A percentile compares a stretch with the other conserved stretches of the same genome.
Conservation (phyloP, 2,113 vertebrate genomes). For the Emberiza fucata region DNA sequence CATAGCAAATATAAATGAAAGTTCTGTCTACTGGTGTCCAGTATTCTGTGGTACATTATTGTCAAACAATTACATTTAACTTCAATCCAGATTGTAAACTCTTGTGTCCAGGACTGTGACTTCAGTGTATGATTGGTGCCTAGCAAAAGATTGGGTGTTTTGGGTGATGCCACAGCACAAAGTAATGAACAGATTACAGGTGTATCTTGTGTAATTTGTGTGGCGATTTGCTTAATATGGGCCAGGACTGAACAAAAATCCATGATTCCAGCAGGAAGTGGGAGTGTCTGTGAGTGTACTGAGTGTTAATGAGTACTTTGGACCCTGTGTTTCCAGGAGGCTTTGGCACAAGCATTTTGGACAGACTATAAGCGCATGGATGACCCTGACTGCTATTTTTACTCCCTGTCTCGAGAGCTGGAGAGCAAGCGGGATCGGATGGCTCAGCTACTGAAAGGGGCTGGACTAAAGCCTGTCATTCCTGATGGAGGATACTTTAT, state of each 20-base stretch:
- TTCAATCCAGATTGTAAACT: background rate
- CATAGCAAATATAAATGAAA: background rate
- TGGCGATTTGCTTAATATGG: background rate
- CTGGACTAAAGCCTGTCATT: conserved; percentile 85
- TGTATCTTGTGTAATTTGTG: background rate
- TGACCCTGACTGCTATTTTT: conserved; percentile 89
- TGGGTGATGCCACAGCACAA: background rate
- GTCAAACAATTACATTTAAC: background rate
- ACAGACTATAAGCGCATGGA: conserved; percentile 83
- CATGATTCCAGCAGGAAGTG: background rate
- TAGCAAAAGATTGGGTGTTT: background rate
- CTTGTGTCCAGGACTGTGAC: background rate
- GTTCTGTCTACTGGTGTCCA: background rate
- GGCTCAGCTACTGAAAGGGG: conserved; percentile 78
- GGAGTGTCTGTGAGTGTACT: background rate
- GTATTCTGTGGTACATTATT: background rate
- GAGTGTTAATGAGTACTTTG: background rate
- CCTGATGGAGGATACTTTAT: conserved; percentile 98
- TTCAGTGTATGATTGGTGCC: background rate
- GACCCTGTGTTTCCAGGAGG: conserved; percentile 78
- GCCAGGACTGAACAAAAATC: background rate
- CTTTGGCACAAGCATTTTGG: conserved; percentile 85
- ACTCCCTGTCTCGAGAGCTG: conserved; percentile 83
- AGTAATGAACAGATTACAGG: background rate
- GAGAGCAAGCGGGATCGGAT: conserved; percentile 87